Evolutionary conservation across 30 jellyfish, hydroid and myxozoan species (phyloP).

Genomic region (Hydractinia symbiolongicarpus): DNA sequence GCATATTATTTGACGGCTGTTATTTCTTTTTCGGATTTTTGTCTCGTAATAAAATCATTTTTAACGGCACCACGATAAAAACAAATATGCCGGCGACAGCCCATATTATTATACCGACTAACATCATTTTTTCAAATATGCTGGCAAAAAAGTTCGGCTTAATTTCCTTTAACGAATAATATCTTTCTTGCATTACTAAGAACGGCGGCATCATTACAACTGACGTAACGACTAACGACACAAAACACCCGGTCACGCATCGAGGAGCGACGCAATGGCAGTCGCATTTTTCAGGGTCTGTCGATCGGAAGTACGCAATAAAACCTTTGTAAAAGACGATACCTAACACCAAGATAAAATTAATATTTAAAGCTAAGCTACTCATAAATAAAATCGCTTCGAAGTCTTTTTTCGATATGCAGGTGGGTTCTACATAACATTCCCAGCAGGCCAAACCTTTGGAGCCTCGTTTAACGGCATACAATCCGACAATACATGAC

Average conservation of each 20-base stretch:
- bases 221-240: conserved; percentile 32
- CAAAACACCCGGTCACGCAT: conserved; percentile 43
- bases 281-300: conserved; percentile 48
- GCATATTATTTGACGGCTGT: not conserved
- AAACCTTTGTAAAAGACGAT: conserved; percentile 52
- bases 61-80: conserved; percentile 30
- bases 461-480: conserved; percentile 43
- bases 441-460: conserved; percentile 52
- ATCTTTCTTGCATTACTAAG: conserved; percentile 10
- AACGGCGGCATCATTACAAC: conserved; percentile 50
- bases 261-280: conserved; percentile 49
- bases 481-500: conserved; percentile 43
- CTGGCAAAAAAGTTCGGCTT: conserved; percentile 54
- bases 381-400: conserved; percentile 30
- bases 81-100: conserved; percentile 56
- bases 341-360: conserved; percentile 26
- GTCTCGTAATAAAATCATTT: conserved; percentile 29
- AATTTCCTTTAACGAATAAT: not conserved
- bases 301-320: conserved; percentile 34
- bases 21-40: conserved; percentile 17
- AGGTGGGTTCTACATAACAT: conserved; percentile 36
- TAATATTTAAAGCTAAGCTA: conserved; percentile 30
- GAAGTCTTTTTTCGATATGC: conserved; percentile 16
- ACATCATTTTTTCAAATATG: conserved; percentile 69
- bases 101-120: conserved; percentile 92